These are phyloP conservation scores for Sipha flava DNA, from an alignment of 1,140 invertebrate genomes.

Conservation along the genomic window DNA sequence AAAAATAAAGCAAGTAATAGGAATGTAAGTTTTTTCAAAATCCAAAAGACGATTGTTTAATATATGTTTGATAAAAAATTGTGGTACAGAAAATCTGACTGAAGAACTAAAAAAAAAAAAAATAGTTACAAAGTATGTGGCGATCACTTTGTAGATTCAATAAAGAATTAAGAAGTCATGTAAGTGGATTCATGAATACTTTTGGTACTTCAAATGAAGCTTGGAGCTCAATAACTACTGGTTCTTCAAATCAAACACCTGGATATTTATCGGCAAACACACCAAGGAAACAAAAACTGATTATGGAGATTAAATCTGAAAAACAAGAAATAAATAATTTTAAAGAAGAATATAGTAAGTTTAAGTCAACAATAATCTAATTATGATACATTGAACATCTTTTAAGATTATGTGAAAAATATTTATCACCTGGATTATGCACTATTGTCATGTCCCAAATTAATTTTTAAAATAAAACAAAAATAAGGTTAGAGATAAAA, in stretches of 20 bases:
- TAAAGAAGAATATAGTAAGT: not conserved
- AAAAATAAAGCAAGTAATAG: no score
- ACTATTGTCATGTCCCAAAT: not conserved
- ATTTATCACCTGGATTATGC: not conserved
- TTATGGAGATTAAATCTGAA: not conserved
- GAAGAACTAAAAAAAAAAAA: no score
- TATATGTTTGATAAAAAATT: no score
- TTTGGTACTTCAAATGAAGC: not conserved
- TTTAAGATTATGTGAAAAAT: not conserved
- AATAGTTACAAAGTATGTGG: no score
- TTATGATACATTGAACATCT: not conserved
- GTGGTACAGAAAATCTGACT: no score
- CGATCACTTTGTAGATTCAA: no score
- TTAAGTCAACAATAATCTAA: not conserved
- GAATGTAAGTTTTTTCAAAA: no score
- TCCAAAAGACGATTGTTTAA: not conserved
- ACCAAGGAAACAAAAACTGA: not conserved
- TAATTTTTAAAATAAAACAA: no score
- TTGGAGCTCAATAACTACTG: not conserved
- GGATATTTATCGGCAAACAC: not conserved
- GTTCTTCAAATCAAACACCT: not conserved
- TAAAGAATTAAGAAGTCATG: no score
- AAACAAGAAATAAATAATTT: not conserved
- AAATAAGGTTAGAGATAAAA: no score
- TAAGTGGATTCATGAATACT: no score